Evolutionary conservation across 1,140 invertebrate genomes (phyloP).

Genomic region (Heliothis virescens): DNA sequence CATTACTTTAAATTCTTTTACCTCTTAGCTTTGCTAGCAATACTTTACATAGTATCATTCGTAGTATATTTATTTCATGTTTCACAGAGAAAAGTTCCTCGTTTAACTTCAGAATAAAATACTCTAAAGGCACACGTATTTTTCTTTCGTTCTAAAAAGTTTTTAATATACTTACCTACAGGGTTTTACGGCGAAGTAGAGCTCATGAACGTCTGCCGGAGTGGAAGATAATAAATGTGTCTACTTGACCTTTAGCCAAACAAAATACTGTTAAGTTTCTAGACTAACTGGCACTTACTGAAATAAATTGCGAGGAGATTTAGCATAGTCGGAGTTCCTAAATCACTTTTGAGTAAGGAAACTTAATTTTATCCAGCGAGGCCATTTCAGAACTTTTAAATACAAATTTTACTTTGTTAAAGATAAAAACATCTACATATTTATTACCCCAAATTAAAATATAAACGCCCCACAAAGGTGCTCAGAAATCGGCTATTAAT

Average conservation of each 20-base stretch:
- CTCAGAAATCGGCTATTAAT: background rate
- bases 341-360: background rate
- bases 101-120: constrained; percentile 66
- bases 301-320: constrained; percentile 4
- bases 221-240: background rate
- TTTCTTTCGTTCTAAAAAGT: constrained; percentile 27
- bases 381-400: too few species aligned
- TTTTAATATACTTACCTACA: constrained; percentile 6
- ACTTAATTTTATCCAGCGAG: background rate
- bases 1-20: constrained; percentile 83
- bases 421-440: background rate
- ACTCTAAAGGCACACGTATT: constrained; percentile 55
- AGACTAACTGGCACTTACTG: constrained; percentile 2
- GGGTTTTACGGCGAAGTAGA: constrained; percentile 12
- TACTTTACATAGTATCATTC: constrained; percentile 79
- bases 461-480: too few species aligned
- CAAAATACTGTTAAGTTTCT: constrained; percentile 22
- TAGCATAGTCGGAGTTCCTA: background rate
- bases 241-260: constrained; percentile 13
- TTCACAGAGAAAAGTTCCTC: constrained; percentile 67
- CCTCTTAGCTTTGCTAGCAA: constrained; percentile 77
- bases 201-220: background rate
- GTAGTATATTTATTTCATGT: constrained; percentile 74
- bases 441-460: too few species aligned
- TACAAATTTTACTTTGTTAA: too few species aligned